Base-by-base conservation (phyloP, 2,888 invertebrate species). In the Hirtodrosophila duncani region DNA sequence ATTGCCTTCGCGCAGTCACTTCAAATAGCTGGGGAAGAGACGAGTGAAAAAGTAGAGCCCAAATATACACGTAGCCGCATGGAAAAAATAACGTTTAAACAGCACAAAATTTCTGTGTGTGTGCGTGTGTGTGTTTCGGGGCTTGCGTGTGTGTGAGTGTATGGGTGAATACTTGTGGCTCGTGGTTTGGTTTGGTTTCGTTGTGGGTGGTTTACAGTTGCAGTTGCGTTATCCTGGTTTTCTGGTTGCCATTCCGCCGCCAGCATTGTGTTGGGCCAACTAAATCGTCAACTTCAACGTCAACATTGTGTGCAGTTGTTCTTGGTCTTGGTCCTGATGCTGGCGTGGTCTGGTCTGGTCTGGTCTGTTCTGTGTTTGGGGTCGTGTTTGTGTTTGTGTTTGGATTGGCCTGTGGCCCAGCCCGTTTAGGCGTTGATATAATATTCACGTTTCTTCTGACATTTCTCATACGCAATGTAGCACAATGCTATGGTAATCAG, bases 401-500 rank as follows among this genome's bases (percentile, higher is more conserved):
- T 59, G 80, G 43, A 23, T 7, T 27, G 38, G 30, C 57, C 49
- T 11, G 23, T 1, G 14, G 10, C 14, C 11, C 16, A 23, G 11
- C 17, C 14, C 24, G 23, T 18, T 14, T 24, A 30, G 34, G 16
- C 10, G 29, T 91, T 91, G 59, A 92, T 91, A 64, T 90, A 89
- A 82, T 90, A 91, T 64, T 92, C 92, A 68, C 91, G 89, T 61
- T 84, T 92, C 58, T 83, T 83, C 69, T 91, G 90, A 84, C 93
- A 94, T 83, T 94, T 94, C 87, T 94, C 93, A 66, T 91, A 90
- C 72, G 92, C 89, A 68, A 94, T 92, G 88, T 93, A 94, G 88
- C 94, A 94, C 7, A 94, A 88, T 0, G 94, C 94, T 71, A 94
- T 91, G 14, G 93, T 92, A 83, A 94, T 94, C 36, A 94, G 89